phyloP scores from a whole-genome alignment of 2,113 vertebrate species.

The Pelodiscus sinensis region DNA sequence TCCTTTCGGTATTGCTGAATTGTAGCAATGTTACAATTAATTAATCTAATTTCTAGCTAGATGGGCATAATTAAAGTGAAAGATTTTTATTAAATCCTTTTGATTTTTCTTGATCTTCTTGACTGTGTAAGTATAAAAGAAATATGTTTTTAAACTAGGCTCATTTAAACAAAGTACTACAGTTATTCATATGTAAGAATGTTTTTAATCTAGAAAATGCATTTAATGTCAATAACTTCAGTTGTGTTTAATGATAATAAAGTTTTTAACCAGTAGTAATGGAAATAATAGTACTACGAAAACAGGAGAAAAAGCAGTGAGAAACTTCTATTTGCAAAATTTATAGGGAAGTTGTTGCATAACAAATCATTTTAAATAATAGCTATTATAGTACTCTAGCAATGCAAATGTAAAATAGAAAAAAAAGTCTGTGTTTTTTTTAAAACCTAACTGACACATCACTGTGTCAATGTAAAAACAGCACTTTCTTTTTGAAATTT shows the following conservation, averaged over 20 bases:
- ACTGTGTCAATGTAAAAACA: slow-evolving; percentile 41
- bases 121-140: slow-evolving; percentile 15
- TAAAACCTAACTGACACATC: too few relatives aligned
- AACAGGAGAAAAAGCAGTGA: slow-evolving; percentile 59
- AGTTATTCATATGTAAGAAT: slow-evolving; percentile 9
- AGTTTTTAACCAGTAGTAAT: slow-evolving; percentile 38
- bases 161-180: background rate
- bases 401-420: slow-evolving; percentile 56
- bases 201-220: slow-evolving; percentile 35
- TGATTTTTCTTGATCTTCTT: slow-evolving; percentile 62
- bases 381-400: slow-evolving; percentile 43
- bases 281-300: slow-evolving; percentile 5
- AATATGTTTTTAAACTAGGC: background rate
- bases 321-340: slow-evolving; percentile 61
- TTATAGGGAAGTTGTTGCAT: slow-evolving; percentile 46
- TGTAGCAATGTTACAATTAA: slow-evolving; percentile 71
- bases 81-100: slow-evolving; percentile 58
- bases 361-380: slow-evolving; percentile 65
- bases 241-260: slow-evolving; percentile 20
- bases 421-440: slow-evolving; percentile 45
- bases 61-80: slow-evolving; percentile 64
- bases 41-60: slow-evolving; percentile 70
- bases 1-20: slow-evolving; percentile 69
- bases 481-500: slow-evolving; percentile 18
- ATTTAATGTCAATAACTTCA: background rate